phyloP scores from a whole-genome alignment of 1,140 invertebrate genomes.

The Lysiphlebus fabarum region DNA sequence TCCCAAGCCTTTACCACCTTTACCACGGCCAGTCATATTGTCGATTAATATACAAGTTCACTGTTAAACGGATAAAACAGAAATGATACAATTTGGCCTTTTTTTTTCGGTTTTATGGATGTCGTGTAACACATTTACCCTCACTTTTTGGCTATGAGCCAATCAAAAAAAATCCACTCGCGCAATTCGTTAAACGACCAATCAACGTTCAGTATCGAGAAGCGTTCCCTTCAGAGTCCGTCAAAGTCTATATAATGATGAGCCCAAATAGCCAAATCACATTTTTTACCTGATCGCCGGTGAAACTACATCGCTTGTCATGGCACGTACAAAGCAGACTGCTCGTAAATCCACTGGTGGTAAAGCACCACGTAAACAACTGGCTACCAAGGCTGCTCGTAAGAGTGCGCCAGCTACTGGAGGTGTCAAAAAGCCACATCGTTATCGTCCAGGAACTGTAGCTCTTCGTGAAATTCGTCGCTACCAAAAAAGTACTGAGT shows the following conservation, averaged over 20 bases:
- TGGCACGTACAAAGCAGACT: background rate
- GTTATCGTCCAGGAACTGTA: slow-evolving; percentile 73
- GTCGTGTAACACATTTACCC: background rate
- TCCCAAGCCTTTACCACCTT: slow-evolving; percentile 1
- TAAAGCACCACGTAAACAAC: slow-evolving; percentile 16
- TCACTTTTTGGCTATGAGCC: background rate
- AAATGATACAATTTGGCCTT: no score
- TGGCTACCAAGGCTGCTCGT: slow-evolving; percentile 64
- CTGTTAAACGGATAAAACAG: no score
- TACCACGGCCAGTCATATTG: slow-evolving; percentile 1
- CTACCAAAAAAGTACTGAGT: slow-evolving; percentile 77
- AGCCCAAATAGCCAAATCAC: no score
- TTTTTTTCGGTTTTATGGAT: background rate
- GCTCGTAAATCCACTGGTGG: slow-evolving; percentile 4
- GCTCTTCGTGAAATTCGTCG: slow-evolving; percentile 80
- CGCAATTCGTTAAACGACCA: no score
- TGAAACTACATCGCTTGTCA: no score
- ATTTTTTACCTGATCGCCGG: no score
- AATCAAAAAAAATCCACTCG: no score
- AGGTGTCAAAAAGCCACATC: slow-evolving; percentile 61
- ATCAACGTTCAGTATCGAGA: no score
- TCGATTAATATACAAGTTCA: no score
- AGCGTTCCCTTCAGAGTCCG: no score
- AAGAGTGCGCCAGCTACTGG: slow-evolving; percentile 59
- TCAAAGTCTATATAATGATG: no score